Conservation (phyloP, 2,888 invertebrate genomes). For the Ochropleura plecta region DNA sequence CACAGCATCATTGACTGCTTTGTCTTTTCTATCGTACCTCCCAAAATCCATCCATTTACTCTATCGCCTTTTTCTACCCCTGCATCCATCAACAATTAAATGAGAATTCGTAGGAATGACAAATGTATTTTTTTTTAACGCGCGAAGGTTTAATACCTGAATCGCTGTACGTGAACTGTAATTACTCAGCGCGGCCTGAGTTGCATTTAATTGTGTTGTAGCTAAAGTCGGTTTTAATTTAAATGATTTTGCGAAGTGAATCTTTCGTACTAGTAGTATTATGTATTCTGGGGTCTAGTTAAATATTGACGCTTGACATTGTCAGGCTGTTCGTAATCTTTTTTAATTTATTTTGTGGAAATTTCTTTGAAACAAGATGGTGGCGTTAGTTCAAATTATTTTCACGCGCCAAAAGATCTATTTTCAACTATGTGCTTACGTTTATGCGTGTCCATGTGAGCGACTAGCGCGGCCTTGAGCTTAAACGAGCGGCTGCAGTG, state of each 20-base stretch:
- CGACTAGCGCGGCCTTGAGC: conserved; percentile 74
- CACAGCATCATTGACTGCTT: not conserved
- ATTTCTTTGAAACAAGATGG: no score
- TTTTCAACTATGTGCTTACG: conserved; percentile 67
- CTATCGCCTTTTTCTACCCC: not conserved
- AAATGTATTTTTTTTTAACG: not conserved
- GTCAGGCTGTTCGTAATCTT: no score
- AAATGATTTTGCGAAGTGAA: no score
- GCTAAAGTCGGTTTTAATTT: no score
- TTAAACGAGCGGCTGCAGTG: conserved; percentile 80
- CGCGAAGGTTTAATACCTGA: no score
- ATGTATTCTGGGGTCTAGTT: no score
- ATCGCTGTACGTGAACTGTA: no score
- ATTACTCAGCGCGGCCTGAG: no score
- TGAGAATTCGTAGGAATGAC: not conserved
- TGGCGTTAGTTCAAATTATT: not conserved
- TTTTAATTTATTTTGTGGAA: not conserved
- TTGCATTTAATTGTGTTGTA: no score
- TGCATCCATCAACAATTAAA: not conserved
- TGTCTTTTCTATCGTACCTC: not conserved
- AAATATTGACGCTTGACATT: no score
- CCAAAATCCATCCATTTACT: not conserved
- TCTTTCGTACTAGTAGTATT: no score
- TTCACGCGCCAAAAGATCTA: not conserved
- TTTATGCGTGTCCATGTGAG: conserved; percentile 81